Evolutionary conservation across 2,797 vertebrate genomes (phyloP).

Genomic region (Bradypus variegatus): DNA sequence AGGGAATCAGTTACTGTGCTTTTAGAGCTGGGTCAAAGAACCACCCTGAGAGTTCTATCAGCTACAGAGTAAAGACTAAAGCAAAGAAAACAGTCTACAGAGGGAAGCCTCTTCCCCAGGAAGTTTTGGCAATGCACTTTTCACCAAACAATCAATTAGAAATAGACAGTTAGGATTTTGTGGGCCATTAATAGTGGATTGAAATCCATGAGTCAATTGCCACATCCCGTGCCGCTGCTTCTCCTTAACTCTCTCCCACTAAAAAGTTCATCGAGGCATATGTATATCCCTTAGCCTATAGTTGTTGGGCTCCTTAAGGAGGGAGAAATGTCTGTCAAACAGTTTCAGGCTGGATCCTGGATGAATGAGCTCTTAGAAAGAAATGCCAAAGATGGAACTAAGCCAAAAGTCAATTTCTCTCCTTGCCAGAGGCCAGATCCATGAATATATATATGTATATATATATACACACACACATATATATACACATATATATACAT

Average conservation of each 20-base stretch:
- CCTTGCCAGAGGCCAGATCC: not conserved
- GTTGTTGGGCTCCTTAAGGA: not conserved
- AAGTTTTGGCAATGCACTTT: not conserved
- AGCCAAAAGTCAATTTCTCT: not conserved
- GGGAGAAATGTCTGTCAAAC: not conserved
- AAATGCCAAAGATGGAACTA: not conserved
- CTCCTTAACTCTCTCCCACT: not conserved
- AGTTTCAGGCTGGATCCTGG: not conserved
- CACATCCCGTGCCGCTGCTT: not conserved
- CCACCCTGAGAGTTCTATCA: constrained; percentile 13
- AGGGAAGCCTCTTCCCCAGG: not conserved
- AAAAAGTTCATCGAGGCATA: not conserved
- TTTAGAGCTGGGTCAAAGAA: constrained; percentile 33
- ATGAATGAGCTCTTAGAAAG: not conserved
- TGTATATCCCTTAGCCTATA: not conserved
- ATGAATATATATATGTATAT: not conserved
- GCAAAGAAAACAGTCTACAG: constrained; percentile 13
- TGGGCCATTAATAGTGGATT: constrained; percentile 7
- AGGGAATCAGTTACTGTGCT: not conserved
- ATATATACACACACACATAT: too few relatives aligned
- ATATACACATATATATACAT: too few relatives aligned
- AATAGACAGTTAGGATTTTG: constrained; percentile 11
- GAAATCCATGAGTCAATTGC: constrained; percentile 20
- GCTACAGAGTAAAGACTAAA: constrained; percentile 34
- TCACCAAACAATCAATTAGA: constrained; percentile 4